These are phyloP conservation scores for Macroramphosus scolopax DNA, from an alignment of 2,797 vertebrate species.

Conservation along the genomic window DNA sequence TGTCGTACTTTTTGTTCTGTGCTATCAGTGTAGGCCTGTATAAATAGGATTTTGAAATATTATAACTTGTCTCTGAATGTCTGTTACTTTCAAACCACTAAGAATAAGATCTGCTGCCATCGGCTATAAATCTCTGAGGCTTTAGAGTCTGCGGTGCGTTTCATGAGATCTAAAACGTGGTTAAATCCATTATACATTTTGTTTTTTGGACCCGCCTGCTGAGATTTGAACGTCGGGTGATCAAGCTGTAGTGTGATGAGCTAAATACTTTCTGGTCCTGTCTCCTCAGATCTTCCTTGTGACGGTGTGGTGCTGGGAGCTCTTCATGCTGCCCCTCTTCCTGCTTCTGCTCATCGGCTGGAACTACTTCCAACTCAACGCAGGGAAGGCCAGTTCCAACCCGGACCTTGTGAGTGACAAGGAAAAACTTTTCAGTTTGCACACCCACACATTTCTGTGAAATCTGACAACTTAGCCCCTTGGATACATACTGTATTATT, in stretches of 20 bases:
- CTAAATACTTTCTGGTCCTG: conserved; percentile 53
- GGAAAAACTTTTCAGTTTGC: not conserved
- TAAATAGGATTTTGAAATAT: conserved; percentile 74
- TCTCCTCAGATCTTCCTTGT: conserved; percentile 88
- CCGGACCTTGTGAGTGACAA: conserved; percentile 88
- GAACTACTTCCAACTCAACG: conserved; percentile 84
- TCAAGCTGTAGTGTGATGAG: conserved; percentile 39
- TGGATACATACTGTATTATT: not conserved
- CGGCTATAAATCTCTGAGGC: conserved; percentile 47
- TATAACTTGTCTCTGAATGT: conserved; percentile 67
- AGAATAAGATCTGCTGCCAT: conserved; percentile 61
- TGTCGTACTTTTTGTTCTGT: conserved; percentile 60
- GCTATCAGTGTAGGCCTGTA: conserved; percentile 54
- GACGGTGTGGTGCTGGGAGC: conserved; percentile 91
- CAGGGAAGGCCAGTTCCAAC: conserved; percentile 76
- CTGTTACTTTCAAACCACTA: conserved; percentile 56
- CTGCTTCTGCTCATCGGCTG: conserved; percentile 88
- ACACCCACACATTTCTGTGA: no score
- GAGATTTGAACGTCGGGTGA: conserved; percentile 48
- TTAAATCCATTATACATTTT: conserved; percentile 63
- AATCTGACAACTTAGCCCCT: no score
- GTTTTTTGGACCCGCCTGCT: conserved; percentile 47
- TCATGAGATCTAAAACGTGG: conserved; percentile 51
- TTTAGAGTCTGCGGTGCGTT: conserved; percentile 47
- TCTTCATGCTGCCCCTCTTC: conserved; percentile 95